These are phyloP conservation scores for Hermaeophaga mercurialis DNA, from an alignment of 2,888 invertebrate genomes.

Conservation along the genomic window DNA sequence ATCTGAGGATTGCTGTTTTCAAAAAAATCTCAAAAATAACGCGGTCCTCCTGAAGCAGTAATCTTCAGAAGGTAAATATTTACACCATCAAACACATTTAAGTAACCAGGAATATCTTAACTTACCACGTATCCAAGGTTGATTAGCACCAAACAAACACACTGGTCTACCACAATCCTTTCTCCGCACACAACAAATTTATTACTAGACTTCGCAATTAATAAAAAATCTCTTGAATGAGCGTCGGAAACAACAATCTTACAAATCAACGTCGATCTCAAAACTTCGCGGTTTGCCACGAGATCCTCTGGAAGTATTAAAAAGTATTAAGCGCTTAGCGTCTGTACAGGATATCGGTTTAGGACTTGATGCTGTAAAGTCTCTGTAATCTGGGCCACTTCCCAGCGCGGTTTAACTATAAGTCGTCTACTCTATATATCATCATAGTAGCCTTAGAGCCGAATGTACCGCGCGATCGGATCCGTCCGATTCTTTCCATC, in stretches of 20 bases:
- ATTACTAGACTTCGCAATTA: constrained; percentile 24
- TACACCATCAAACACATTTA: no score
- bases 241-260: constrained; percentile 51
- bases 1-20: no score
- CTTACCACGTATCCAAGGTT: neutral
- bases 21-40: no score
- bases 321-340: constrained; percentile 76
- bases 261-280: constrained; percentile 56
- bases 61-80: no score
- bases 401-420: constrained; percentile 76
- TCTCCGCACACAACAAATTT: neutral
- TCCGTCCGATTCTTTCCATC: constrained; percentile 44
- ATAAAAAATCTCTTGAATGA: constrained; percentile 14
- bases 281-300: constrained; percentile 51
- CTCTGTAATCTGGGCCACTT: constrained; percentile 76
- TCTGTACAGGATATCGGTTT: constrained; percentile 68
- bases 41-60: no score
- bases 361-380: constrained; percentile 59
- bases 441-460: constrained; percentile 55
- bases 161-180: neutral
- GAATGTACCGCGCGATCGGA: constrained; percentile 51
- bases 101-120: no score
- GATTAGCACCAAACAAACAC: neutral
- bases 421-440: constrained; percentile 77
- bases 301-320: constrained; percentile 69